Percentiles rank a stretch among this genome's conserved stretches.
Evolutionary conservation across 2,113 vertebrate species (phyloP).

Genomic region (Nothoprocta perdicaria): DNA sequence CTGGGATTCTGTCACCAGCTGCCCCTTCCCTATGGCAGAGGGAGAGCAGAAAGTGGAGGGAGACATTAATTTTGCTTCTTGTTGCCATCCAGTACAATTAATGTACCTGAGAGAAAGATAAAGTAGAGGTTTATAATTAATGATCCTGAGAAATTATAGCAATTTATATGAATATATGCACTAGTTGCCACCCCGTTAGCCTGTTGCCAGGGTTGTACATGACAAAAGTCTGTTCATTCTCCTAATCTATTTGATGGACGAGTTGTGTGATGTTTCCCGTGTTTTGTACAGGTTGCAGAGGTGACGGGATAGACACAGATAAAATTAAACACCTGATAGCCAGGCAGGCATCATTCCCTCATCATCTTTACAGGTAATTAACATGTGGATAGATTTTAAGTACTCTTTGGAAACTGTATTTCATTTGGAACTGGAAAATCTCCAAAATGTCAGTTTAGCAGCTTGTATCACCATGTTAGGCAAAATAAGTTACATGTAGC

Average conservation of each 20-base stretch:
- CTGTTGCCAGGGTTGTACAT: fast-evolving
- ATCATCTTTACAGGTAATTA: not conserved
- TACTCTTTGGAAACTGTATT: not conserved
- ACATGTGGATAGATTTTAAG: not conserved
- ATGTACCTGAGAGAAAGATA: not conserved
- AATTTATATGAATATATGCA: not conserved
- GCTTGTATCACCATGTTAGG: not conserved
- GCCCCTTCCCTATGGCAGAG: not conserved
- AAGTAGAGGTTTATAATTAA: not conserved
- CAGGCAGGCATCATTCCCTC: not conserved
- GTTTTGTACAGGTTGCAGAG: not conserved
- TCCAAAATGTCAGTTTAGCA: not conserved
- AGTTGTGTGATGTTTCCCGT: not conserved
- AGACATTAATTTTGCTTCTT: not conserved
- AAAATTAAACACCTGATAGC: not conserved
- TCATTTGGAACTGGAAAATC: not conserved
- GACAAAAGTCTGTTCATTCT: not conserved
- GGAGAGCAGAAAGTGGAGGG: not conserved
- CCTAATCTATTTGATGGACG: not conserved
- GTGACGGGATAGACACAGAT: not conserved
- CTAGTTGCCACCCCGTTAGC: not conserved
- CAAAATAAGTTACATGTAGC: not conserved
- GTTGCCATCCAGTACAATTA: not conserved
- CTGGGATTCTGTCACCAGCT: not conserved
- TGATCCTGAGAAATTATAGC: not conserved